Evolutionary conservation across 2,113 vertebrate species (phyloP).

Genomic region (Muntiacus muntjak): DNA sequence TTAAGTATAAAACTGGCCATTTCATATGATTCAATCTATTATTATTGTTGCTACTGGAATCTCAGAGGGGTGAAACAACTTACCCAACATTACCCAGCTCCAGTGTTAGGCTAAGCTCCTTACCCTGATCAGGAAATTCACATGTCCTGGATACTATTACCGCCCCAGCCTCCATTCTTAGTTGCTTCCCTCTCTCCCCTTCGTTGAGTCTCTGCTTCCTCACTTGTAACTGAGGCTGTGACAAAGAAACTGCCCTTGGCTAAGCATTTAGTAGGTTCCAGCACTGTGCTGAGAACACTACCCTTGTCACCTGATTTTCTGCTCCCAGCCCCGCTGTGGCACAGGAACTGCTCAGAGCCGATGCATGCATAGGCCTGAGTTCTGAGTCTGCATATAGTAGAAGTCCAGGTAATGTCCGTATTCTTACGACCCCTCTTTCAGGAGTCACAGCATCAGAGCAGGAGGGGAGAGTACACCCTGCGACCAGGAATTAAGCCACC

Average conservation of each 20-base stretch:
- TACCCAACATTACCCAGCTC: background rate
- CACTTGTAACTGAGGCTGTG: background rate
- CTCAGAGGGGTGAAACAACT: background rate
- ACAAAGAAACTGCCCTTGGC: background rate
- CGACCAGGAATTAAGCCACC: background rate
- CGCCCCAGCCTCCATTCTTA: accelerated
- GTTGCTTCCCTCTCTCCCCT: background rate
- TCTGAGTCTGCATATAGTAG: accelerated
- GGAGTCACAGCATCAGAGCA: background rate
- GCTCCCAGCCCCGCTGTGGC: accelerated
- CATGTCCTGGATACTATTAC: background rate
- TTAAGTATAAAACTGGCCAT: background rate
- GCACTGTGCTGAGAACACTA: background rate
- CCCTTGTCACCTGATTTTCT: accelerated
- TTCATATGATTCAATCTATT: background rate
- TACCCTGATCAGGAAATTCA: accelerated
- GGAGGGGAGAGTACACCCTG: no score
- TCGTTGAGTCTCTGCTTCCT: background rate
- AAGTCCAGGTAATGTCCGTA: background rate
- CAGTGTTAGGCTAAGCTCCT: background rate
- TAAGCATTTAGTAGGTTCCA: background rate
- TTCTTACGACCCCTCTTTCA: no score
- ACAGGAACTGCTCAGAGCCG: background rate
- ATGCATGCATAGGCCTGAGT: accelerated
- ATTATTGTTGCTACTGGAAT: background rate